Evolutionary conservation across 1,140 invertebrate species (phyloP).

Genomic region (Mactra quadrangularis): DNA sequence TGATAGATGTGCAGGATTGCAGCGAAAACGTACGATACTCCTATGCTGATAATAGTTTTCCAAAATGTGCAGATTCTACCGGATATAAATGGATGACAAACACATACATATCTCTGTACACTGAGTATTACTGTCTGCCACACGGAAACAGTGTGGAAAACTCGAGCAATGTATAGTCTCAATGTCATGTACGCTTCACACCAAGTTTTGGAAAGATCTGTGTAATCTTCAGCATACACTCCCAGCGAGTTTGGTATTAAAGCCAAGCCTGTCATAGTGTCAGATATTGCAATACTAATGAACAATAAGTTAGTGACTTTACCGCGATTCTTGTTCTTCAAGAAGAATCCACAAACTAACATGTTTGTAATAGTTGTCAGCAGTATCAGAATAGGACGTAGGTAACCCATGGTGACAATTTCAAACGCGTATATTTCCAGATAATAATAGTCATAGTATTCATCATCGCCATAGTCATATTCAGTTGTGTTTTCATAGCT

Average conservation of each 20-base stretch:
- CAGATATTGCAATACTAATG: slow-evolving; percentile 50
- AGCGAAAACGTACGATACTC: slow-evolving; percentile 1
- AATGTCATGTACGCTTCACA: slow-evolving; percentile 31
- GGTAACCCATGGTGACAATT: slow-evolving; percentile 13
- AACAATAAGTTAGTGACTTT: slow-evolving; percentile 47
- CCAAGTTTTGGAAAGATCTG: background rate
- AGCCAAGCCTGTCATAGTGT: slow-evolving; percentile 50
- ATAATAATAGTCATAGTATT: slow-evolving; percentile 13
- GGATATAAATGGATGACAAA: slow-evolving; percentile 57
- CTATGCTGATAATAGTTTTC: slow-evolving; percentile 38
- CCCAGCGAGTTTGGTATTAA: slow-evolving; percentile 31
- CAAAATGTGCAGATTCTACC: slow-evolving; percentile 35
- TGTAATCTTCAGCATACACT: slow-evolving; percentile 14
- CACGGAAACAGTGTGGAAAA: slow-evolving; percentile 54
- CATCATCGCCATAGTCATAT: background rate
- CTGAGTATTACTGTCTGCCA: slow-evolving; percentile 54
- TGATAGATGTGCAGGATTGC: slow-evolving; percentile 38
- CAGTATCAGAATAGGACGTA: slow-evolving; percentile 24
- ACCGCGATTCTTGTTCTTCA: slow-evolving; percentile 22
- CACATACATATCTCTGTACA: slow-evolving; percentile 56
- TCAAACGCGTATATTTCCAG: slow-evolving; percentile 41
- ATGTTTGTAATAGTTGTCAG: slow-evolving; percentile 38
- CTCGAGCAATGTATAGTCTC: slow-evolving; percentile 39
- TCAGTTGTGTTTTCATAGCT: no score
- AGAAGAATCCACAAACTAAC: slow-evolving; percentile 39